Base-by-base conservation (phyloP, 1,140 invertebrate genomes). In the Metopolophium dirhodum region DNA sequence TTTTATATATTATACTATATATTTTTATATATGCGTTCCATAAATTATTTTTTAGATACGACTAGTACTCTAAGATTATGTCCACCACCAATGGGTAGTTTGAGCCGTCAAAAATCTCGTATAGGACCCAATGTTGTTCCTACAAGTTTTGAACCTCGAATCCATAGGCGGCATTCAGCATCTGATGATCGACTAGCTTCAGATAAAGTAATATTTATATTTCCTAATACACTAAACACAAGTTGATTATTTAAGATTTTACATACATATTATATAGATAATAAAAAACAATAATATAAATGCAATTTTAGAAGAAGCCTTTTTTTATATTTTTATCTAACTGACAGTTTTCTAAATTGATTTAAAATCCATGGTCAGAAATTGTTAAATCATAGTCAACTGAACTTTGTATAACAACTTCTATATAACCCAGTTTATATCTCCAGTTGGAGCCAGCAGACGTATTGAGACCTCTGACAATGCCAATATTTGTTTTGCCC, bases 121-220 rank as follows among this genome's bases (percentile, higher is more conserved):
- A 94, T 95, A 85, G 95, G 95, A 88, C 95, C 95, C 22, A 95
- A 95, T 93, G 95, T 95, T 41, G 95, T 94, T 41, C 94, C 95
- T 83, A 90, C 90, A 85, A 93, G 82, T 91, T 49, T 93, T 57
- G 54, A 88, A 54, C 49, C 37, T 88, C 91, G 41, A 61, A 94
- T 93, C 30, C 94, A 94, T 91, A 88, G 92, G 35, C 86, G 93
- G 14, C 93, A 94, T 77, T 94, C 93, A 61, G 89, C 93, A 49
- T 94, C 93, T 85, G 93, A 94, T 94, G 93, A 94, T 92, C 68
- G 90, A 61, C 37, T 94, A 86, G 90, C 89, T 45, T 86, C 87
- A 68, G 89, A 85, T 3, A 91, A 94, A 54, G 93, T 91, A 86
- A 91, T 85, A 45, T 45, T 68, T 90, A 7, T n/a, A 90, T 90